Base-by-base conservation (phyloP, 1,140 invertebrate genomes). In the Drosophila suzukii region DNA sequence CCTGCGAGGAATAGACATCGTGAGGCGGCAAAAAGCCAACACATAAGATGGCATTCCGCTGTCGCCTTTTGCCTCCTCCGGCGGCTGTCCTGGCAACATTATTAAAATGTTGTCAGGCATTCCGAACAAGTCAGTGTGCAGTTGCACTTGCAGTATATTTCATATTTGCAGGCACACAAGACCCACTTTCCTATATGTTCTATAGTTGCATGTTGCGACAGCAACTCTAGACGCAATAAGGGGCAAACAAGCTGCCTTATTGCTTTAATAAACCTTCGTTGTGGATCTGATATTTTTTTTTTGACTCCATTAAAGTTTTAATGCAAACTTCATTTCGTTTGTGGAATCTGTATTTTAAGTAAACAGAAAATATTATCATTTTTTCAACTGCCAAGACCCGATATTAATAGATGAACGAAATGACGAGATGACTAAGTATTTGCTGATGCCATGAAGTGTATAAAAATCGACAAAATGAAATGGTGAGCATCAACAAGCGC, bases 51-150 rank as follows among this genome's bases (percentile, higher is more conserved):
- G 34, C 50, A 72, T 43, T 63, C 56, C 55, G 47, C 75, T 81
- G 46, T 68, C 78, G 78, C 27, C 60, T 57, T 65, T 57, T 76
- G 73, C 65, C 65, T 20, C 65, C 65, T 20, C 32, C 65, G 65
- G 65, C 61, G 27, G 51, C 30, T 36, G 65, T 65, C 61, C 66
- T 81, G 60, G 53, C 78, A 67, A 76, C 79, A 74, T 66, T 82
- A 82, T 82, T 82, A 83, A 82, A 82, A 66, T 82, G 80, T 83
- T 83, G 80, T 82, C 79, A 82, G 67, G 80, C 80, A 82, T 83
- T 78, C 80, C 75, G 58, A 70, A 46, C 75, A 75, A 78, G 72
- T 71, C 49, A 62, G 30, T 50, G 24, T 36, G 46, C 46, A 65
- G 46, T 68, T 43, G 57, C 27, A 65, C 30, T 68, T 43, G 57